Conservation (phyloP, 2,113 vertebrate species). For the Pipra filicauda region DNA sequence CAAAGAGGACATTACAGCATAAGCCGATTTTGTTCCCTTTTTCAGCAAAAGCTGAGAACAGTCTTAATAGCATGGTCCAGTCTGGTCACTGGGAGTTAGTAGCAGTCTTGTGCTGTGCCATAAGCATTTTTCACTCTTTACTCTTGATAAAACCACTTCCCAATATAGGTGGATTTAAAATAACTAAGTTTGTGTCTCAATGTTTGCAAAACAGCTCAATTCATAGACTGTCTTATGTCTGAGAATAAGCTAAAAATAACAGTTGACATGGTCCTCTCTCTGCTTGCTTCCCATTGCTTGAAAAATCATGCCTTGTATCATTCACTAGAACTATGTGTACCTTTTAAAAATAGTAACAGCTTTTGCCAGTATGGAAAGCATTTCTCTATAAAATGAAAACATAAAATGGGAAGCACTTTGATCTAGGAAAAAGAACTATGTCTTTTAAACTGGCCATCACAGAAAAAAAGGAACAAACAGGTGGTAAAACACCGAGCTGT, state of each 20-base stretch:
- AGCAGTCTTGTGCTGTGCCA: neutral
- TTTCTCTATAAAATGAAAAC: constrained; percentile 3
- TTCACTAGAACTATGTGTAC: neutral
- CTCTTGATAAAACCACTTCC: neutral
- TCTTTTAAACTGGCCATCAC: neutral
- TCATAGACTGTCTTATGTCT: neutral
- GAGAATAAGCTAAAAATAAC: neutral
- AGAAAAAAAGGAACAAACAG: neutral
- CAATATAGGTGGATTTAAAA: neutral
- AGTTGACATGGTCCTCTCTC: neutral
- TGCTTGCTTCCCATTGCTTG: neutral
- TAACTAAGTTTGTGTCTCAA: neutral
- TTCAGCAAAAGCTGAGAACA: neutral
- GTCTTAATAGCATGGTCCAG: neutral
- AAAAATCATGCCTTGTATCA: neutral
- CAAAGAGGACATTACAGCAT: neutral
- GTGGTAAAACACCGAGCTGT: neutral
- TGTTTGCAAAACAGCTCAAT: neutral
- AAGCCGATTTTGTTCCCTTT: neutral
- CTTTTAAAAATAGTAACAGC: constrained; percentile 27
- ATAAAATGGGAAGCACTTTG: neutral
- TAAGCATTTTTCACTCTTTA: neutral
- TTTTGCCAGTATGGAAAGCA: neutral
- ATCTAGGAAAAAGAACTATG: neutral
- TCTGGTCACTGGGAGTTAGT: neutral